Evolutionary conservation across 2,888 invertebrate genomes (phyloP).

Genomic region (Plebejus melissa): DNA sequence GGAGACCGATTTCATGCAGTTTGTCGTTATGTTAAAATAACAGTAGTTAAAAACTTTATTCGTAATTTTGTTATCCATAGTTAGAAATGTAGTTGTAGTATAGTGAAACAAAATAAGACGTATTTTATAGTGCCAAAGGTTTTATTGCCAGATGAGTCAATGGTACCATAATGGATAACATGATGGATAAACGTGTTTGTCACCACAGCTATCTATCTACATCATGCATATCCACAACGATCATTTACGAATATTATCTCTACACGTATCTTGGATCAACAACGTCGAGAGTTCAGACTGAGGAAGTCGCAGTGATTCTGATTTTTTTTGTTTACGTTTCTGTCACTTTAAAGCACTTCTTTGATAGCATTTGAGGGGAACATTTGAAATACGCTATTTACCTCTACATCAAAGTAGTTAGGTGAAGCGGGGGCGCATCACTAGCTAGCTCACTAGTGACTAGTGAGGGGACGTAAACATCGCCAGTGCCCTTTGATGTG

Average conservation of each 20-base stretch:
- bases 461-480: constrained; percentile 12
- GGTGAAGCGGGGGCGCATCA: background rate
- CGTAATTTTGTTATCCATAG: background rate
- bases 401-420: constrained; percentile 13
- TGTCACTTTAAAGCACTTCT: constrained; percentile 13
- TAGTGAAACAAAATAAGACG: too few species aligned
- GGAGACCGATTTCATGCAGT: background rate
- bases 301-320: background rate
- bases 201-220: too few species aligned
- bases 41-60: background rate
- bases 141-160: too few species aligned
- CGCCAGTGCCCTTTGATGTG: constrained; percentile 5
- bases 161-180: too few species aligned
- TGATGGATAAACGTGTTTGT: too few species aligned
- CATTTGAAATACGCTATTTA: background rate
- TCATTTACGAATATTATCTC: too few species aligned
- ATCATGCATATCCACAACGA: too few species aligned
- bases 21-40: too few species aligned
- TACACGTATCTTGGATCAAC: too few species aligned
- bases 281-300: too few species aligned
- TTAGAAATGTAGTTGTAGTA: too few species aligned
- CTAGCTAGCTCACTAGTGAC: constrained; percentile 2
- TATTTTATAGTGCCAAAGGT: too few species aligned
- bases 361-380: background rate
- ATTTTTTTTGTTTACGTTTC: background rate